phyloP scores from a whole-genome alignment of 2,797 vertebrate species.

The Syngnathus acus region DNA sequence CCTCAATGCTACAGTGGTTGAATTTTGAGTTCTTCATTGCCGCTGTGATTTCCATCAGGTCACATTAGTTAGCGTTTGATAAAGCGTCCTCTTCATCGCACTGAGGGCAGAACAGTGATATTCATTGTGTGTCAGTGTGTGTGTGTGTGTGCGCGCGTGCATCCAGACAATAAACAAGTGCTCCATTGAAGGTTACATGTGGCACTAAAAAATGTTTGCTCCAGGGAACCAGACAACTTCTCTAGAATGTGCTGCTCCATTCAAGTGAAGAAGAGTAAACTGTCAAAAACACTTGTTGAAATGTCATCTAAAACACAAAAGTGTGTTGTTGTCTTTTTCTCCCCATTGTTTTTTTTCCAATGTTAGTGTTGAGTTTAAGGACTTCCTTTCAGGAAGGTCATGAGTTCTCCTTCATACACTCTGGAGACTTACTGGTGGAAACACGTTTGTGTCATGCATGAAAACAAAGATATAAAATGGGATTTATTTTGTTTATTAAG shows the following conservation, averaged over 20 bases:
- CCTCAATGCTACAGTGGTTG: not conserved
- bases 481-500: no score
- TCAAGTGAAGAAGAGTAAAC: not conserved
- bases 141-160: not conserved
- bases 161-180: not conserved
- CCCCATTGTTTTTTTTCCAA: no score
- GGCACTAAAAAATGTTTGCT: not conserved
- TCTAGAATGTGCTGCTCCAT: not conserved
- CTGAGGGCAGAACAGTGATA: slow-evolving; percentile 10
- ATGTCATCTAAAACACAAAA: no score
- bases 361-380: no score
- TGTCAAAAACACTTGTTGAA: not conserved
- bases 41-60: not conserved
- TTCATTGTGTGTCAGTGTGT: slow-evolving; percentile 6
- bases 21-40: not conserved
- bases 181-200: not conserved
- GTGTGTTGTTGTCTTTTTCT: no score
- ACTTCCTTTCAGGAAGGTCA: no score
- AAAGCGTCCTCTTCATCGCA: slow-evolving; percentile 3
- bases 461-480: no score
- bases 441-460: no score
- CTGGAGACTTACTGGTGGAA: no score
- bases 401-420: no score
- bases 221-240: not conserved
- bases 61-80: slow-evolving; percentile 5